Evolutionary conservation across 2,888 invertebrate genomes (phyloP).

Genomic region (Odontocerum albicorne): DNA sequence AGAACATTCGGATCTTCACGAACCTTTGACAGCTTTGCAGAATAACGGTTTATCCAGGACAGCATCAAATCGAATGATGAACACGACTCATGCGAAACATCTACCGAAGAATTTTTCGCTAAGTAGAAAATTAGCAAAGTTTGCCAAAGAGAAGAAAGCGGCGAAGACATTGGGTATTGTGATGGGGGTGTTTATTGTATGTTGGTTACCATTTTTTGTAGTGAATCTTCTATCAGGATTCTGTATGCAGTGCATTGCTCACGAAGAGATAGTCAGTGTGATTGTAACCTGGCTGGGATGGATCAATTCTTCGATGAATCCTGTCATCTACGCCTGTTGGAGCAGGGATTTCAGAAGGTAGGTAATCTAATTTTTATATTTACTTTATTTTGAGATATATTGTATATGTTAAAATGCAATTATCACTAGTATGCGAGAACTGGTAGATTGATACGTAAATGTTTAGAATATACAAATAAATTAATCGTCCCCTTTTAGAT

Average conservation of each 20-base stretch:
- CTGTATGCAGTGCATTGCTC: conserved; percentile 83
- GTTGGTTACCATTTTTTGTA: conserved; percentile 97
- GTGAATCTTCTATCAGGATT: conserved; percentile 91
- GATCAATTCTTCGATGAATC: conserved; percentile 96
- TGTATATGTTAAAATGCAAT: too few relatives aligned
- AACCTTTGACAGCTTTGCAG: conserved; percentile 74
- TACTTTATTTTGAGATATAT: too few relatives aligned
- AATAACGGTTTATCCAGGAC: conserved; percentile 76
- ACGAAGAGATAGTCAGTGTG: conserved; percentile 84
- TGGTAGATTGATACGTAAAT: too few relatives aligned
- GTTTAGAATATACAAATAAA: too few relatives aligned
- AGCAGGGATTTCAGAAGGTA: conserved; percentile 94
- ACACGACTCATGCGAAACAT: conserved; percentile 62
- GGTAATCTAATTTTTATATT: too few relatives aligned
- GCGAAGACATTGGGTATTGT: conserved; percentile 97
- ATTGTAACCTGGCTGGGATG: conserved; percentile 94
- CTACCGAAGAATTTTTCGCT: conserved; percentile 89
- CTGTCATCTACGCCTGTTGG: conserved; percentile 98
- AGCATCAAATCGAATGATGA: conserved; percentile 66
- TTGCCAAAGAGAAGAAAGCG: conserved; percentile 96
- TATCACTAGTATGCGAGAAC: too few relatives aligned
- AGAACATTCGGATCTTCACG: conserved; percentile 63
- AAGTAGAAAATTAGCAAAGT: conserved; percentile 90
- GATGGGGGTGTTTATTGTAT: conserved; percentile 95
- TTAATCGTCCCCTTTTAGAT: too few relatives aligned